phyloP scores from a whole-genome alignment of 2,888 invertebrate species.

The Eilema griseolum region DNA sequence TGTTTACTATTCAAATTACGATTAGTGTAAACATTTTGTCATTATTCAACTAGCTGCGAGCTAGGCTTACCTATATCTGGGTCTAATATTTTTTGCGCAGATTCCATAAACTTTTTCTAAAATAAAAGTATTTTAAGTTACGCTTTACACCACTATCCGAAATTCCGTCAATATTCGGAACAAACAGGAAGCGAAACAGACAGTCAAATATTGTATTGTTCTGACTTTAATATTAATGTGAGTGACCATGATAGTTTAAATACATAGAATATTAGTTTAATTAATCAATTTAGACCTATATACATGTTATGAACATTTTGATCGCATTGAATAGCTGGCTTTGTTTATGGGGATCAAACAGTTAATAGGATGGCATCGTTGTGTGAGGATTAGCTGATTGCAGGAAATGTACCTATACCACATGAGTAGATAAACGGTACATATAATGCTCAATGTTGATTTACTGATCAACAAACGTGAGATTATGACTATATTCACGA shows the following conservation, averaged over 20 bases:
- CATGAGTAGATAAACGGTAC: too few species aligned
- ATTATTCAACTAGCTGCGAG: conserved; percentile 15
- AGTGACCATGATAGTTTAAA: too few species aligned
- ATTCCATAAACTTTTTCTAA: too few species aligned
- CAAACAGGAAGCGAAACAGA: neutral
- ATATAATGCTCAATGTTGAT: neutral
- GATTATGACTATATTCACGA: neutral
- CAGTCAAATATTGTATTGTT: neutral
- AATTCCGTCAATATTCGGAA: neutral
- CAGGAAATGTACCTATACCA: neutral
- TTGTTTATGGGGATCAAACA: conserved; percentile 19
- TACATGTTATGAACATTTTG: conserved; percentile 34
- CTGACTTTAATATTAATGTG: too few species aligned
- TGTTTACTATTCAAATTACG: conserved; percentile 60
- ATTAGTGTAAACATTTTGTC: conserved; percentile 60
- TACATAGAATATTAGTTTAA: too few species aligned
- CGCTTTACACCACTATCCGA: neutral
- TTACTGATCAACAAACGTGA: neutral
- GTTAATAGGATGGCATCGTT: neutral
- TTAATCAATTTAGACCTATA: conserved; percentile 11
- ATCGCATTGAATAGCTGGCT: conserved; percentile 29
- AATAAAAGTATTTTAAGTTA: too few species aligned
- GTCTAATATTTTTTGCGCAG: neutral
- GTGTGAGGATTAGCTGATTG: neutral
- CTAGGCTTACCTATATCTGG: neutral